Conservation (phyloP, 2,113 vertebrate genomes). For the Sturnira hondurensis region DNA sequence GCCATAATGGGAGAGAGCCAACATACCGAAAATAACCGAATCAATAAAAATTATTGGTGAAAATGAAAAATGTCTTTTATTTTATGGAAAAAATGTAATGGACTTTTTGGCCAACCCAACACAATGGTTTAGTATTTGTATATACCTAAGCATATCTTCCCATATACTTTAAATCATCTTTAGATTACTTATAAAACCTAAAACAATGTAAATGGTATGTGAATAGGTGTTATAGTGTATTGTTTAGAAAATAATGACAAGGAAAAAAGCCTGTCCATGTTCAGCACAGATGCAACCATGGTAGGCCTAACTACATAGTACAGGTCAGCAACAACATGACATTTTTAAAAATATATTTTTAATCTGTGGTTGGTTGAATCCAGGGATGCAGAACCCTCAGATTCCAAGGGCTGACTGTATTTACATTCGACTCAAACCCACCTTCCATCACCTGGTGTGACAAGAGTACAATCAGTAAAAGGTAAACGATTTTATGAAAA, state of each 20-base stretch:
- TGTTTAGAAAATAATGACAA: background rate
- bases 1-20: too few species aligned
- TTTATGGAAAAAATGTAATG: too few species aligned
- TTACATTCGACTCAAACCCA: background rate
- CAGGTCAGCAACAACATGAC: background rate
- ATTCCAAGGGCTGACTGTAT: background rate
- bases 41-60: too few species aligned
- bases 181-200: background rate
- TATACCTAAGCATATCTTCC: background rate
- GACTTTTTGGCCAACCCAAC: too few species aligned
- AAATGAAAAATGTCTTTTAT: too few species aligned
- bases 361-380: background rate
- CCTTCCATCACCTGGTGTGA: background rate
- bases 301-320: background rate
- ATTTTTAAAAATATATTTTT: background rate
- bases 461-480: background rate
- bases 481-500: background rate
- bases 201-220: background rate
- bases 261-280: background rate
- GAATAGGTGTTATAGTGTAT: background rate
- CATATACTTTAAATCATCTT: background rate
- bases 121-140: background rate
- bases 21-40: too few species aligned
- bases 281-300: background rate
- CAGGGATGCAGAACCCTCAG: background rate